These are phyloP conservation scores for Ditula angustiorana DNA, from an alignment of 2,888 invertebrate genomes.

Conservation along the genomic window DNA sequence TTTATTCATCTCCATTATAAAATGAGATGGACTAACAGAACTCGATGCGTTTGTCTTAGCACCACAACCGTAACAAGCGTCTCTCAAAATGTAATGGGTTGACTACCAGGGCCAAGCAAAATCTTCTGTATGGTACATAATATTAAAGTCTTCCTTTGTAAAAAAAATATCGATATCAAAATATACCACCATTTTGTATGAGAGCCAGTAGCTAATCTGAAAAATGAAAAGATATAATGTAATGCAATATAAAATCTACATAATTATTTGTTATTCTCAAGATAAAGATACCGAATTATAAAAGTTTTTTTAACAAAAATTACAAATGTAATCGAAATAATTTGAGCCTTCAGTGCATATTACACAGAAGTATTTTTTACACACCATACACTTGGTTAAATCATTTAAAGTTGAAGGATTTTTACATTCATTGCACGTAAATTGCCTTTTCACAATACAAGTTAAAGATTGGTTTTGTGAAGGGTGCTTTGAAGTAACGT, in stretches of 20 bases:
- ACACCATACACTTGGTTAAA: conserved; percentile 16
- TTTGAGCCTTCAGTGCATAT: conserved; percentile 7
- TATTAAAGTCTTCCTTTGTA: conserved; percentile 10
- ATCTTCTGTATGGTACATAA: conserved; percentile 3
- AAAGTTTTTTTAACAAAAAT: not conserved
- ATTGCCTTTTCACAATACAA: conserved; percentile 2
- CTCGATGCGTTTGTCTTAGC: not conserved
- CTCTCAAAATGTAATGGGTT: conserved; percentile 15
- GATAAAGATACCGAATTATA: not conserved
- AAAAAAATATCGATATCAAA: conserved; percentile 25
- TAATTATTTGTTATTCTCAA: not conserved
- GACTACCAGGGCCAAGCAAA: conserved; percentile 14
- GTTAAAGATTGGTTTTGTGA: not conserved
- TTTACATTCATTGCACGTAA: conserved; percentile 23
- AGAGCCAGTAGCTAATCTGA: not conserved
- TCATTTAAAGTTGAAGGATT: not conserved
- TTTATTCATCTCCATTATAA: conserved; percentile 6
- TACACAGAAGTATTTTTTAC: conserved; percentile 16
- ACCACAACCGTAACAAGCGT: conserved; percentile 19
- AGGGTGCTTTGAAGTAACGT: not conserved
- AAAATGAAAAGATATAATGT: not conserved
- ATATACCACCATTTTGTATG: conserved; percentile 19
- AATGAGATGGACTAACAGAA: not conserved
- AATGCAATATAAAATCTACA: not conserved
- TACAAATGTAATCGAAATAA: conserved; percentile 18